Base-by-base conservation (phyloP, 2,113 vertebrate genomes). In the Potamarius usumacintae region DNA sequence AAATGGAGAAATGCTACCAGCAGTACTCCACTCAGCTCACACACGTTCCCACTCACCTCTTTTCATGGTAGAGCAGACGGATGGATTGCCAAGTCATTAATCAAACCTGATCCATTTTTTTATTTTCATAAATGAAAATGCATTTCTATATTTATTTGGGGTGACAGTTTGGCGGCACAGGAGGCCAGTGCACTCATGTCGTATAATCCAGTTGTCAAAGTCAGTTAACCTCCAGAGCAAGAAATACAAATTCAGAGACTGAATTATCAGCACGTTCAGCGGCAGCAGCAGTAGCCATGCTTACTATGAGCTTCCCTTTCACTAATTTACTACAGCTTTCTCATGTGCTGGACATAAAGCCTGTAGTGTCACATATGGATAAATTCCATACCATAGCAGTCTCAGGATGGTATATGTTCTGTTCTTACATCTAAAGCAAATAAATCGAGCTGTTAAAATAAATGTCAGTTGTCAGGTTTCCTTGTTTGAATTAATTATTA, bases 191-290 rank as follows among this genome's bases (percentile, higher is more conserved):
- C 42, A 88, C 91, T 90, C 88, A 77, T 89, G 91, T 93, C 89
- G 88, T 90, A 87, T 92, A 89, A 93, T 92, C 92, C 91, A 90
- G 91, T 88, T 91, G 92, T 93, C 94, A 94, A 83, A 91, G 63
- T 81, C 83, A 83, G 82, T 93, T 93, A 91, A 84, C 89, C 53
- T 87, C 85, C 76, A 76, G 63, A 69, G 50, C 17, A 1, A 63
- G 79, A 88, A 86, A 85, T 34, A 86, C 78, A 76, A 89, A 87
- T 91, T 87, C 72, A 57, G 85, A 18, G 57, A 78, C 65, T 25
- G 80, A 84, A 81, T 86, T 89, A 91, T 91, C 90, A 88, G 87
- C 88, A 86, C 83, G n/a, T 83, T 60, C 84, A 7, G 55, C 27
- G 1, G 78, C 57, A 17, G 82, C 60, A 77, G 34, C 27, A 48